These are phyloP conservation scores for Hartigia nigra DNA, from an alignment of 2,888 invertebrate species.

Conservation along the genomic window DNA sequence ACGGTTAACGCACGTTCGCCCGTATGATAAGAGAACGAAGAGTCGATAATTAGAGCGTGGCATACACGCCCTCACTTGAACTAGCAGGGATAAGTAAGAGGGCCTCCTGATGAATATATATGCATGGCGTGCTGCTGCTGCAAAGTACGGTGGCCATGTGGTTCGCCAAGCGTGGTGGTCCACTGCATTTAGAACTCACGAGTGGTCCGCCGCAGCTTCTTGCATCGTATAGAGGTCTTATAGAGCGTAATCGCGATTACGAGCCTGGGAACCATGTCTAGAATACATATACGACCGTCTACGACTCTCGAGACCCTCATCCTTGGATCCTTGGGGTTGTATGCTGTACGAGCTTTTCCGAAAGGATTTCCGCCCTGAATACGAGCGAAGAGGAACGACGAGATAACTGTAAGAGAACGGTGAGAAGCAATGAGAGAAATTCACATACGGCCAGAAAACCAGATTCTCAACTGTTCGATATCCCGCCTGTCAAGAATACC, in stretches of 20 bases:
- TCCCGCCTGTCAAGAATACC: background rate
- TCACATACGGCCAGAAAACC: background rate
- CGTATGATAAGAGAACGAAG: slow-evolving; percentile 40
- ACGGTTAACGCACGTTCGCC: background rate
- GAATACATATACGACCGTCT: background rate
- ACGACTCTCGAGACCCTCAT: background rate
- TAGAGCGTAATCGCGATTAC: slow-evolving; percentile 48
- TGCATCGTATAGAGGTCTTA: background rate
- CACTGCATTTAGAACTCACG: slow-evolving; percentile 58
- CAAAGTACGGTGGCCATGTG: slow-evolving; percentile 49
- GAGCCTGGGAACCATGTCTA: slow-evolving; percentile 50
- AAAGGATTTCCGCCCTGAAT: background rate
- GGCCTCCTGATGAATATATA: slow-evolving; percentile 13
- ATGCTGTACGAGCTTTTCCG: background rate
- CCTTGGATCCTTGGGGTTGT: background rate
- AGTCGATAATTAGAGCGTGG: slow-evolving; percentile 51
- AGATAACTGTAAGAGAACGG: background rate
- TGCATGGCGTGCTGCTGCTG: slow-evolving; percentile 15
- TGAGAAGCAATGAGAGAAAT: background rate
- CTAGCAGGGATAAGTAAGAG: slow-evolving; percentile 39
- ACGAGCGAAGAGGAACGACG: background rate
- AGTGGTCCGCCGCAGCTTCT: slow-evolving; percentile 37
- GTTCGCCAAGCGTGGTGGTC: slow-evolving; percentile 39
- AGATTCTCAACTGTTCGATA: background rate
- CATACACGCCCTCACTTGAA: slow-evolving; percentile 48